phyloP scores from a whole-genome alignment of 2,797 vertebrate genomes.

The Chelon labrosus region DNA sequence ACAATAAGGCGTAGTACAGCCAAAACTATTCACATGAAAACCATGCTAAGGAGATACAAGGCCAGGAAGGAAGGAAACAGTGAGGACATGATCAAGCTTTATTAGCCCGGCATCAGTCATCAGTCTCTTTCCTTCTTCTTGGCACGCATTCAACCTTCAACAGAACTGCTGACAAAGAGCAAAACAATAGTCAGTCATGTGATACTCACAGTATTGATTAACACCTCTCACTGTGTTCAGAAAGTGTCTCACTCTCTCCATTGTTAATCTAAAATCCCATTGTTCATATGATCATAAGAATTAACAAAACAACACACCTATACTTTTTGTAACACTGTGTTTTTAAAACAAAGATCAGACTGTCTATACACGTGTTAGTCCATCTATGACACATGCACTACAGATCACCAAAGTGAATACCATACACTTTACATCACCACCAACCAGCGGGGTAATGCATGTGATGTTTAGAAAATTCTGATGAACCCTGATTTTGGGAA shows the following conservation, averaged over 20 bases:
- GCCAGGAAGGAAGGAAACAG: conserved; percentile 68
- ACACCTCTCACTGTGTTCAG: conserved; percentile 16
- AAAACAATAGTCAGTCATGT: conserved; percentile 58
- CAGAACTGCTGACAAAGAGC: conserved; percentile 68
- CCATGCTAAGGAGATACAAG: conserved; percentile 20
- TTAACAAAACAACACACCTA: neutral
- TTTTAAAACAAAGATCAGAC: neutral
- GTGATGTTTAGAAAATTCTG: neutral
- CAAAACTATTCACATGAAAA: conserved; percentile 14
- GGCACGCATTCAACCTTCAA: conserved; percentile 48
- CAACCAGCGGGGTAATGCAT: neutral
- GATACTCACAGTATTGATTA: conserved; percentile 54
- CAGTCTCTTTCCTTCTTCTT: conserved; percentile 45
- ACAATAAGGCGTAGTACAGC: neutral
- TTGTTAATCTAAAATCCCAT: neutral
- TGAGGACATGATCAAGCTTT: conserved; percentile 65
- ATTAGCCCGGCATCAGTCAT: conserved; percentile 57
- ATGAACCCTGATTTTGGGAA: neutral
- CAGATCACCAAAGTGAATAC: neutral
- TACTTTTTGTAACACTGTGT: neutral
- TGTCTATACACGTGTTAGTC: neutral
- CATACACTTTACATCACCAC: neutral
- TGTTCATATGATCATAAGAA: neutral
- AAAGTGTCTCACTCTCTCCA: neutral
- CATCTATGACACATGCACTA: too few relatives aligned